Conservation (phyloP, 2,113 vertebrate genomes). For the Gila orcuttii region DNA sequence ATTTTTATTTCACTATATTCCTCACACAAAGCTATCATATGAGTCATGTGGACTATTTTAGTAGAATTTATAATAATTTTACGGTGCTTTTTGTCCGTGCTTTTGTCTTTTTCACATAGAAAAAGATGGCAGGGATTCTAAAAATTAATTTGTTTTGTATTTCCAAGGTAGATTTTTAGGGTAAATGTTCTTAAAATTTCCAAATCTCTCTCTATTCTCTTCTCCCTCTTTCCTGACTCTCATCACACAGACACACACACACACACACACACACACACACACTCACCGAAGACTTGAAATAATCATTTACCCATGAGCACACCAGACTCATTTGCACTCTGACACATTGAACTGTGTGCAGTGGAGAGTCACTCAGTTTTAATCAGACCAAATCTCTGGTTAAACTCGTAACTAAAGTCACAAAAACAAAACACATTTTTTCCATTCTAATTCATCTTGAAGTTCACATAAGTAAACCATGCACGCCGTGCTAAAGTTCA, state of each 20-base stretch:
- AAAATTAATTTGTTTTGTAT: no score
- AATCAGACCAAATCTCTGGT: slow-evolving; percentile 31
- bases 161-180: neutral
- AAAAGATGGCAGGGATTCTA: neutral
- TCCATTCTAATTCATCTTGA: slow-evolving; percentile 4
- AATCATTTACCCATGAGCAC: slow-evolving; percentile 47
- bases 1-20: no score
- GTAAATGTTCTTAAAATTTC: neutral
- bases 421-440: slow-evolving; percentile 8
- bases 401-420: slow-evolving; percentile 40
- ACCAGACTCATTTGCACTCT: slow-evolving; percentile 45
- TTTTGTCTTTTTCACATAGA: neutral
- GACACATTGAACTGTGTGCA: slow-evolving; percentile 36
- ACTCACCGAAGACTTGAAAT: slow-evolving; percentile 12
- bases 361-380: slow-evolving; percentile 26
- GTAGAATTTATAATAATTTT: neutral
- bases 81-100: neutral
- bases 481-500: neutral
- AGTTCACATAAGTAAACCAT: slow-evolving; percentile 2
- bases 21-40: neutral
- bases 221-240: neutral
- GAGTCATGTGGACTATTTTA: neutral
- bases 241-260: slow-evolving; percentile 18
- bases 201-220: neutral
- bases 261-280: slow-evolving; percentile 34